These are phyloP conservation scores for Harlomillsia oculata DNA, from an alignment of 1,140 invertebrate genomes.

Conservation along the genomic window DNA sequence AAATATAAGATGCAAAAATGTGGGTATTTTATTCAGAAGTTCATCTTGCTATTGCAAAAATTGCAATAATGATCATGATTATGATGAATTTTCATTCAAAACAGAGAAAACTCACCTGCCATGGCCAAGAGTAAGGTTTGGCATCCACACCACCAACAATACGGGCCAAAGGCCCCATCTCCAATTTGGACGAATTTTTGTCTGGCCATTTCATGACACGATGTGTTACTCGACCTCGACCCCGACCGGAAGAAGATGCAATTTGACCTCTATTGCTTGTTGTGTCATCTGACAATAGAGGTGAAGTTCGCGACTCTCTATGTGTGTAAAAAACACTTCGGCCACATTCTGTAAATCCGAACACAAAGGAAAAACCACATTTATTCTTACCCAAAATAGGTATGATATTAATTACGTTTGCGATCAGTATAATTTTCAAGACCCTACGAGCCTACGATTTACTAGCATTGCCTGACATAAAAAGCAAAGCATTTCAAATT, in stretches of 20 bases:
- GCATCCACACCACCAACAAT: conserved; percentile 70
- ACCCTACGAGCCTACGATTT: too few relatives aligned
- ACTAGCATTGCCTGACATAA: too few relatives aligned
- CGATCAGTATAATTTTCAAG: neutral
- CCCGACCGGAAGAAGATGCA: conserved; percentile 46
- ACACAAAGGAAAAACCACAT: neutral
- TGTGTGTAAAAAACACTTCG: conserved; percentile 38
- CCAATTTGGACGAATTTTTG: conserved; percentile 3
- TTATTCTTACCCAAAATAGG: too few relatives aligned
- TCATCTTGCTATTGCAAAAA: too few relatives aligned
- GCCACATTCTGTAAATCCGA: conserved; percentile 36
- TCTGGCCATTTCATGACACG: conserved; percentile 40
- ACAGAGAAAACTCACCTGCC: conserved; percentile 51
- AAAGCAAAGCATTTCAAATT: too few relatives aligned
- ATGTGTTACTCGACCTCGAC: conserved; percentile 46
- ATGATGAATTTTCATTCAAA: neutral
- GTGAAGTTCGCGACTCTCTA: conserved; percentile 35
- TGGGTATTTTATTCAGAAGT: too few relatives aligned
- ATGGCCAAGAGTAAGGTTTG: conserved; percentile 68
- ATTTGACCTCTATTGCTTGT: conserved; percentile 25
- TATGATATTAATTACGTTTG: too few relatives aligned
- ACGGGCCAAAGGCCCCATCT: conserved; percentile 5
- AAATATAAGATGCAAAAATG: too few relatives aligned
- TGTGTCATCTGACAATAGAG: neutral
- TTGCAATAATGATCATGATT: neutral